These are phyloP conservation scores for Mythimna pallens DNA, from an alignment of 2,888 invertebrate species.

Conservation along the genomic window DNA sequence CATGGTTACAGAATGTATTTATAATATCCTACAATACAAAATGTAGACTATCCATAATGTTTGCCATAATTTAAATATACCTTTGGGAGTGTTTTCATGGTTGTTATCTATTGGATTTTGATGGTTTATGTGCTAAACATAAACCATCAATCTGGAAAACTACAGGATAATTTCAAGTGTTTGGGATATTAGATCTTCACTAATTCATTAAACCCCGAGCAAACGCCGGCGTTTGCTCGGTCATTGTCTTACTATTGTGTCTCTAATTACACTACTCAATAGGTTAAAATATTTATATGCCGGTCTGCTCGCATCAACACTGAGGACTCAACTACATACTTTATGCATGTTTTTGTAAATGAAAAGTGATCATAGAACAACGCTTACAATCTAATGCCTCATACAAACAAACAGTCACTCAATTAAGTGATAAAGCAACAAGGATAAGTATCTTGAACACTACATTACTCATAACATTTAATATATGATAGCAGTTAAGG, in stretches of 20 bases:
- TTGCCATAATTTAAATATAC: background rate
- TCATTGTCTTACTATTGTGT: too few relatives aligned
- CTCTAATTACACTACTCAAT: too few relatives aligned
- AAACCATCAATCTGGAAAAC: background rate
- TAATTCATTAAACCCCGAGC: too few relatives aligned
- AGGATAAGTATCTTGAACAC: background rate
- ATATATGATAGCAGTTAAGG: background rate
- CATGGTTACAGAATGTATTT: background rate
- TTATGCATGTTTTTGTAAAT: background rate
- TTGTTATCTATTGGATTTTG: background rate
- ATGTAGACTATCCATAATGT: background rate
- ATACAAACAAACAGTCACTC: background rate
- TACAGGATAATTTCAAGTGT: background rate
- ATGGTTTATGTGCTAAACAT: too few relatives aligned
- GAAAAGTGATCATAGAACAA: background rate
- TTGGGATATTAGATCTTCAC: background rate
- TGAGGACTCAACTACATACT: background rate
- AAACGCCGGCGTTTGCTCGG: too few relatives aligned
- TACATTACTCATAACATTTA: conserved; percentile 3
- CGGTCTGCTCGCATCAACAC: background rate
- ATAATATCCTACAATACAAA: background rate
- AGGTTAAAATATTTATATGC: background rate
- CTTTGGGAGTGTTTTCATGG: too few relatives aligned
- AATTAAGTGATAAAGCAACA: background rate
- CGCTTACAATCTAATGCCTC: background rate